A percentile compares a stretch with the other conserved stretches of the same genome.
These are phyloP conservation scores for Siphlonurus alternatus DNA, from an alignment of 2,888 invertebrate species.

Conservation along the genomic window DNA sequence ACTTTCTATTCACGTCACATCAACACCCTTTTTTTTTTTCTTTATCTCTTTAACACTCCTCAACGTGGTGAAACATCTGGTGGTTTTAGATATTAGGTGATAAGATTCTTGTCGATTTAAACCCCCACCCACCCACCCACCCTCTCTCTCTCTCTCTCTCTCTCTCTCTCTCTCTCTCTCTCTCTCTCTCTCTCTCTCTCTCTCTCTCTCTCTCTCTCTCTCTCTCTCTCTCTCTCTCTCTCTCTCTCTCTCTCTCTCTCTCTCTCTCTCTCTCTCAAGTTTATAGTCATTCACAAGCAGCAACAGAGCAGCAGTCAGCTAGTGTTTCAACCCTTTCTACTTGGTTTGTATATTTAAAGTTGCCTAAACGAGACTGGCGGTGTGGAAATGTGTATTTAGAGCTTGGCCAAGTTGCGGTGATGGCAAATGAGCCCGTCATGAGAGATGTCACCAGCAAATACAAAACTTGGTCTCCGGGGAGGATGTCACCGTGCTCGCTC, in stretches of 20 bases:
- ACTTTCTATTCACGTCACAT: too few species aligned
- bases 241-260: background rate
- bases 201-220: background rate
- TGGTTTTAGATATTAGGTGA: too few species aligned
- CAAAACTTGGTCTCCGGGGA: background rate
- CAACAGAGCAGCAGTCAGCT: background rate
- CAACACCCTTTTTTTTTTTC: too few species aligned
- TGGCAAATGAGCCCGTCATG: background rate
- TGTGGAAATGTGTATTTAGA: background rate
- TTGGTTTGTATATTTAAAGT: background rate
- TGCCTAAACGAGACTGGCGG: background rate
- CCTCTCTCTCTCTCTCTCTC: background rate
- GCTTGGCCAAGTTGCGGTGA: background rate
- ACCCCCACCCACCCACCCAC: background rate
- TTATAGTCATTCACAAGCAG: background rate
- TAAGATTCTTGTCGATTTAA: too few species aligned
- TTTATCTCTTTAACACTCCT: too few species aligned
- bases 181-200: background rate
- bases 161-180: background rate
- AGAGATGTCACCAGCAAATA: background rate
- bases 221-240: background rate
- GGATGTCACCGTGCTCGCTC: too few species aligned
- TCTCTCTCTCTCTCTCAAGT: background rate
- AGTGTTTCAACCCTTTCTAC: too few species aligned
- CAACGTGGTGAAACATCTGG: too few species aligned